phyloP scores from a whole-genome alignment of 2,888 invertebrate species.

The Anoncus sp. region DNA sequence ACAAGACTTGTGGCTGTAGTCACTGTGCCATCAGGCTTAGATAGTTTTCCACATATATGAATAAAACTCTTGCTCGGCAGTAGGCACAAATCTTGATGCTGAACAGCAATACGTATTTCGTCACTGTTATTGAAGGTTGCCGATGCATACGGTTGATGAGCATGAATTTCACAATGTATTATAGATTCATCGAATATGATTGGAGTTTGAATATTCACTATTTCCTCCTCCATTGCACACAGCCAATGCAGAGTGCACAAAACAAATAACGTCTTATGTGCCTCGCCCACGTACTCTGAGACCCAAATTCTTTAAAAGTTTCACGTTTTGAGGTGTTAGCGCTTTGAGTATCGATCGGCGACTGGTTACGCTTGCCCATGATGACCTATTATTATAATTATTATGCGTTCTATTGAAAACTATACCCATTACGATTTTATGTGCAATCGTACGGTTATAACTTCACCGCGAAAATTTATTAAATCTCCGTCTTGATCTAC shows the following conservation, averaged over 20 bases:
- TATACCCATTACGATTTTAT: conserved; percentile 37
- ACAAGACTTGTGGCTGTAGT: neutral
- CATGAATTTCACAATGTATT: conserved; percentile 50
- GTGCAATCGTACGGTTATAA: conserved; percentile 57
- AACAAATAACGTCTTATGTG: conserved; percentile 13
- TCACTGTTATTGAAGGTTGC: conserved; percentile 37
- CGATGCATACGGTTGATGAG: conserved; percentile 58
- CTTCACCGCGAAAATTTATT: conserved; percentile 60
- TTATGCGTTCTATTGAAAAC: conserved; percentile 1
- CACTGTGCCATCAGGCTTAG: neutral
- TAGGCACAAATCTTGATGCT: conserved; percentile 7
- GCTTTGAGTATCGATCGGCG: neutral
- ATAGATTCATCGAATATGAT: conserved; percentile 55
- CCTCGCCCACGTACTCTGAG: neutral
- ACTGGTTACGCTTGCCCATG: conserved; percentile 16
- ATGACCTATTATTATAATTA: conserved; percentile 12
- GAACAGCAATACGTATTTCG: conserved; percentile 6
- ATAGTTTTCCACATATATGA: neutral
- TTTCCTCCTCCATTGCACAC: conserved; percentile 38
- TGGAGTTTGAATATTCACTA: conserved; percentile 34
- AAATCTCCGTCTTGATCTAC: conserved; percentile 57
- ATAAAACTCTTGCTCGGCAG: conserved; percentile 1
- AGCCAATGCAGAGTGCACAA: conserved; percentile 6
- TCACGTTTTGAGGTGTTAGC: conserved; percentile 17
- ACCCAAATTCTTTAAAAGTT: conserved; percentile 7